Evolutionary conservation across 1,140 invertebrate species (phyloP), one percentile per base, ranked within the genome.

Genomic region (Eupeodes corollae): DNA sequence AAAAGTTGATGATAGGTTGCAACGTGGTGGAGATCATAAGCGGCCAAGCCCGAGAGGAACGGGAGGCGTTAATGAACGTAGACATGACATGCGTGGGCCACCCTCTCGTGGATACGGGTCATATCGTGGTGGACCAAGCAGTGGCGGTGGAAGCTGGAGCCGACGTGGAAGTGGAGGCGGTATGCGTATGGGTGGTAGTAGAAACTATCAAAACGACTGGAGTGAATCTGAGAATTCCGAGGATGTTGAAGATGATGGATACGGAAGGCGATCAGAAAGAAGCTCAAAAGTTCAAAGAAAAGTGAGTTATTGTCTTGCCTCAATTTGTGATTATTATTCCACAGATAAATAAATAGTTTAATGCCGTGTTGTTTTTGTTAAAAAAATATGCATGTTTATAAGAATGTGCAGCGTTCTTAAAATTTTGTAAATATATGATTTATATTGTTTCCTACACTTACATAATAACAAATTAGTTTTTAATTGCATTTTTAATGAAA

Each of bases 91-190:
- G 49, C 54, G 26, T 56, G 59, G 3, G 67, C 21, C 62, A 9
- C 70, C 70, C 44, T 57, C 60, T 8, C 59, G 72, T 19, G 67
- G 68, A 14, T 61, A 70, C 2, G 59, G 68, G 51, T 49, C 18
- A 56, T 59, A 71, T 34, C 59, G 66, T 13, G 54, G 51, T 21
- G 63, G 14, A 55, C 52, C 51, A 37, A 45, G 50, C 13, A 53
- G 52, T 39, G 56, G 48, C 43, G 52, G 50, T 42, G 52, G 66
- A 12, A 63, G 60, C 21, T 61, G 63, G 60, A 52, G 49, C 21
- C 49, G 49, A 38, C 56, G 58, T 18, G 55, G 46, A 30, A 49
- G 56, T 38, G 35, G 48, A 33, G 37, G 44, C 12, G 43, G 47
- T 46, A 54, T 52, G 1, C 52, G 63, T 31, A 65, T 34, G 42